Evolutionary conservation across 2,888 invertebrate genomes (phyloP), one percentile per base, ranked within the genome.

Genomic region (Cheilosia urbana): DNA sequence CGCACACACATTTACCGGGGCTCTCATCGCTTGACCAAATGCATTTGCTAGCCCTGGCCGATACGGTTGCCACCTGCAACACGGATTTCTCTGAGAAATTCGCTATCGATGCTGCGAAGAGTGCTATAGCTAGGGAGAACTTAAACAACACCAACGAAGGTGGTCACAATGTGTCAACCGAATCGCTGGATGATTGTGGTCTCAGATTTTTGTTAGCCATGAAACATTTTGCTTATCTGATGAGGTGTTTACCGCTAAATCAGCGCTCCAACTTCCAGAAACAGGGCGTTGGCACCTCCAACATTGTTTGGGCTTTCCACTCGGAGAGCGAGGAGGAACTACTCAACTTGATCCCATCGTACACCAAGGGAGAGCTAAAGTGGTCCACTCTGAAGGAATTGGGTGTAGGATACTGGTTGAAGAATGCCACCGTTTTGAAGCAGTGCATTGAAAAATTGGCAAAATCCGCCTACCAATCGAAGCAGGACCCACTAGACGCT

Each of bases 231-330:
- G 97, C 97, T 87, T 99, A 99, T 92, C 93, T 99, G 17, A 93
- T 99, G 76, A 95, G 98, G 34, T 99, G 99, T 90, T 93, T 99
- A 78, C 98, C 99, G 0, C 93, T 98, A 11, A 96, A 95, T 0
- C 98, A 99, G 91, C 94, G 99, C 69, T 95, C 96, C 0, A 95
- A 95, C 72, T 95, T 98, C 87, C 97, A 98, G 90, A 96, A 96
- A 69, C 95, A 96, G 87, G 98, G 98, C 24, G 96, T 97, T 1
- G 96, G 96, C 42, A 96, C 96, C 11, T 96, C 98, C 88, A 98
- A 98, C 92, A 94, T 99, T 21, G 98, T 98, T 3, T 99, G 99
- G 99, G 99, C 99, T 0, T 99, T 98, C 93, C 99, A 99, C 92
- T 99, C 99, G 0, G 99, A 99, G 92, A 97, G 98, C 21, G 98